Evolutionary conservation across 2,888 invertebrate genomes (phyloP).

Genomic region (Drosophila gaucha): DNA sequence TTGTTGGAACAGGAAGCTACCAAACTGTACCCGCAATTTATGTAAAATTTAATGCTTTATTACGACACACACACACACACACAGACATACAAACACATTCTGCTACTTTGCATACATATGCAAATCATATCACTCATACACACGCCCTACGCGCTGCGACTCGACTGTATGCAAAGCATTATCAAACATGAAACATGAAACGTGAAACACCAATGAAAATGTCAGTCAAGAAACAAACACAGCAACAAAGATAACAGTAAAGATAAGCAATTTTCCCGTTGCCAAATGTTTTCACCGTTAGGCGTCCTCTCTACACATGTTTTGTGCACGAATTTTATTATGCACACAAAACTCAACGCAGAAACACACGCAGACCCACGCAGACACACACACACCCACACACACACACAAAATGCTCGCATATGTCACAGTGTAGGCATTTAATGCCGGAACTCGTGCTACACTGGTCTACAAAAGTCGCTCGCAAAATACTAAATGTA

Average conservation of each 20-base stretch:
- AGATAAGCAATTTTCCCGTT: conserved; percentile 71
- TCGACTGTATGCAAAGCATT: conserved; percentile 48
- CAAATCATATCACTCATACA: conserved; percentile 78
- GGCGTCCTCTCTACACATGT: conserved; percentile 63
- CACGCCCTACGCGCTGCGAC: conserved; percentile 46
- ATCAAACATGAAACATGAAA: conserved; percentile 79
- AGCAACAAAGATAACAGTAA: conserved; percentile 56
- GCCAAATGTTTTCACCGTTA: conserved; percentile 66
- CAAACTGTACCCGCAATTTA: conserved; percentile 70
- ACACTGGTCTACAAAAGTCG: conserved; percentile 54
- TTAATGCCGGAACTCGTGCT: conserved; percentile 38
- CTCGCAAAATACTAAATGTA: background rate
- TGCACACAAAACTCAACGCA: conserved; percentile 63
- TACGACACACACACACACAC: conserved; percentile 39
- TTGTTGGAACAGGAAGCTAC: conserved; percentile 41
- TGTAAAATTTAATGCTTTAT: conserved; percentile 78
- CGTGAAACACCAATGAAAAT: conserved; percentile 79
- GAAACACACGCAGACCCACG: conserved; percentile 22
- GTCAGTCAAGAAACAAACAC: conserved; percentile 62
- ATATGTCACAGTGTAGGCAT: conserved; percentile 60
- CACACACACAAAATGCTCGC: conserved; percentile 36
- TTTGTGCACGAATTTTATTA: conserved; percentile 73
- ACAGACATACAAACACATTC: conserved; percentile 3
- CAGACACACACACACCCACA: conserved; percentile 7
- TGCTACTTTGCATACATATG: conserved; percentile 45